These are phyloP conservation scores for Nerophis ophidion DNA, from an alignment of 2,113 vertebrate genomes.

Conservation along the genomic window DNA sequence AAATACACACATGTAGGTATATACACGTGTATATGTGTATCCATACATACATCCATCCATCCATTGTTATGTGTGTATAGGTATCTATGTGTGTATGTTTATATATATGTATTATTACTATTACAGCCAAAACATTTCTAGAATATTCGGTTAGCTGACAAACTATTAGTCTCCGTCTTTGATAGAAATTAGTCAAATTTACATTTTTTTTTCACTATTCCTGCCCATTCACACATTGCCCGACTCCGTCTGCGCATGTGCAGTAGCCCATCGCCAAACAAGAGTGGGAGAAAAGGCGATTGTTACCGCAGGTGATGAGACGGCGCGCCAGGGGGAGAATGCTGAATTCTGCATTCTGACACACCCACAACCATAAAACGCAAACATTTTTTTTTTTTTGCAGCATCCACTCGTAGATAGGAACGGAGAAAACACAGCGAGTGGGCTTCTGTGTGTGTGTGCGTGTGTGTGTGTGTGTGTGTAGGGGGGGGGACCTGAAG, in stretches of 20 bases:
- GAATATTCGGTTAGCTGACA: too few relatives aligned
- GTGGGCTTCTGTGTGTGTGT: conserved; percentile 17
- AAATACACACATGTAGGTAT: too few relatives aligned
- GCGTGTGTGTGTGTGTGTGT: conserved; percentile 3
- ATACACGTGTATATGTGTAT: too few relatives aligned
- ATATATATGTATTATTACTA: too few relatives aligned
- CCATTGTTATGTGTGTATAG: too few relatives aligned
- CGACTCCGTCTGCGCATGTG: conserved; percentile 62
- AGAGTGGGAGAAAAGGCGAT: conserved; percentile 53
- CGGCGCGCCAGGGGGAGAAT: conserved; percentile 24
- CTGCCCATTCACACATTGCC: conserved; percentile 37
- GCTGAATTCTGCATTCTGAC: conserved; percentile 23
- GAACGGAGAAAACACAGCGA: conserved; percentile 20
- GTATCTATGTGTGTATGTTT: too few relatives aligned
- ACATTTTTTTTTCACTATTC: neutral
- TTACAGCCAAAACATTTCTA: too few relatives aligned
- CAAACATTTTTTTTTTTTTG: conserved; percentile 11
- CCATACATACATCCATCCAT: too few relatives aligned
- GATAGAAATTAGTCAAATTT: too few relatives aligned
- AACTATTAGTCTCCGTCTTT: too few relatives aligned
- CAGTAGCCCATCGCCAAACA: conserved; percentile 48
- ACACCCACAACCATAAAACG: conserved; percentile 12
- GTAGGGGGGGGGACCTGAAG: conserved; percentile 15
- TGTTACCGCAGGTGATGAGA: conserved; percentile 51
- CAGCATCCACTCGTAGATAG: conserved; percentile 31